Conservation (phyloP, 1,140 invertebrate genomes). For the Procambarus virginalis region DNA sequence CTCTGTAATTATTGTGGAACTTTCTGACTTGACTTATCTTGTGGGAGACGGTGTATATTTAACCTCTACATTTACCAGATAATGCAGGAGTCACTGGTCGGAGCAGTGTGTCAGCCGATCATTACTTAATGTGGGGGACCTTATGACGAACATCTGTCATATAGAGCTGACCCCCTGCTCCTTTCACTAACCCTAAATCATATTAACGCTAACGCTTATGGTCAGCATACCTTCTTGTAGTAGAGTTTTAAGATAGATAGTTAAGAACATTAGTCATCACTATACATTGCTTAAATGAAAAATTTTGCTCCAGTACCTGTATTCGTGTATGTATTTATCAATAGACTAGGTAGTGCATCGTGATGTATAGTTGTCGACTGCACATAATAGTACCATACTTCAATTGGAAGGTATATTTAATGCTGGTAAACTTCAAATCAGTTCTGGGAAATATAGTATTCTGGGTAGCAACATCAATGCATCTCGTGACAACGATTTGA, state of each 20-base stretch:
- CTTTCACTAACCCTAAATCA: slow-evolving; percentile 1
- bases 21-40: slow-evolving; percentile 20
- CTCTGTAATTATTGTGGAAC: background rate
- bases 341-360: background rate
- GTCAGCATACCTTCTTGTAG: background rate
- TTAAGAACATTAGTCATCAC: background rate
- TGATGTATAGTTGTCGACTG: background rate
- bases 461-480: background rate
- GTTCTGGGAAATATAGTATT: background rate
- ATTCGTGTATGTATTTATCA: background rate
- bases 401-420: background rate
- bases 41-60: slow-evolving; percentile 33
- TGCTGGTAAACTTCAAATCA: background rate
- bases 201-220: background rate
- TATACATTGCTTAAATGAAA: background rate
- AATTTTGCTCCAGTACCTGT: background rate
- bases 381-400: background rate
- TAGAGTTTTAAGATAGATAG: background rate
- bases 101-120: slow-evolving; percentile 9
- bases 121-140: slow-evolving; percentile 26
- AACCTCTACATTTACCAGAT: slow-evolving; percentile 9
- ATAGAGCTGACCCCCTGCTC: slow-evolving; percentile 1
- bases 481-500: background rate
- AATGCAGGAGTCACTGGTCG: background rate
- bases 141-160: slow-evolving; percentile 15